Base-by-base conservation (phyloP, 2,113 vertebrate species). In the Caranx ignobilis region DNA sequence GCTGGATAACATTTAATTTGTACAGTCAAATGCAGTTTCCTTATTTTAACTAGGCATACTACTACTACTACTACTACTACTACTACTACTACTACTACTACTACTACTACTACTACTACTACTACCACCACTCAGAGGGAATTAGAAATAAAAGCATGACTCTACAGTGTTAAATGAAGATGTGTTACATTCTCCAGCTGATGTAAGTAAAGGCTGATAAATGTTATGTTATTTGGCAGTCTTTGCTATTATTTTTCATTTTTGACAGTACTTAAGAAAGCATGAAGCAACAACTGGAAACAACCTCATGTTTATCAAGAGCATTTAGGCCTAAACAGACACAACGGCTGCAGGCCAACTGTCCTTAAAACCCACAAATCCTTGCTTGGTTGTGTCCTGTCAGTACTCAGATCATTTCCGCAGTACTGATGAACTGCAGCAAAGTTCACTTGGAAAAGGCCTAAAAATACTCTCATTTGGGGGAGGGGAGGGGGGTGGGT, bases 311-410 rank as follows among this genome's bases (percentile, higher is more conserved):
- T 19, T 43, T 8, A 18, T 31, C 5, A 34, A 62, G 6, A 56
- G 34, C 39, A 73, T 11, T 19, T 1, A 10, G 18, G 63, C 15
- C 2, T 54, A 13, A 31, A 19, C 43, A 59, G 5, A 54, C 48
- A 13, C 11, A 64, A 54, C 16, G 59, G 16, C 39, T 70, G 62
- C 31, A 18, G 16, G 26, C 64, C 61, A 52, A 21, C 13, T 57
- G 41, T 56, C 6, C 56, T 69, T 32, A 70, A 39, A 59, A 81
- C 47, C 34, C 52, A 18, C 35, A 48, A 81, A 83, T 66, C 37
- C 21, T 15, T 78, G 50, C 34, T n/a, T 5, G 52, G 15, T 52
- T 3, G 19, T 21, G 79, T 79, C 61, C 6, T 0, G 31, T 0
- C 19, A 60, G 31, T 0, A 13, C 37, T 19, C 7, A 1, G 6